Percentiles rank a stretch among this genome's conserved stretches.
phyloP scores from a whole-genome alignment of 1,140 invertebrate genomes.

The Cotesia glomerata region DNA sequence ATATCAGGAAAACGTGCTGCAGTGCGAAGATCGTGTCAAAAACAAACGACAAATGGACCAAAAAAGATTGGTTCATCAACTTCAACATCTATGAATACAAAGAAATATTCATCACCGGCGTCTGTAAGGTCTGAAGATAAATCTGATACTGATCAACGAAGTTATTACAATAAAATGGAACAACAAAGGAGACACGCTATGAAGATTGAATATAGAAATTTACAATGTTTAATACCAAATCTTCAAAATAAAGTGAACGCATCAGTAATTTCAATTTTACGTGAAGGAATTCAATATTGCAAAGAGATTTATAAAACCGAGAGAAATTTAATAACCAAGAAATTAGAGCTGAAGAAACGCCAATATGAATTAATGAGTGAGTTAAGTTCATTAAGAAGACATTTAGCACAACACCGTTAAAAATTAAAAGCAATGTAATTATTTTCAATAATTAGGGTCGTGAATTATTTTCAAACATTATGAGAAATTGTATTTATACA shows the following conservation, averaged over 20 bases:
- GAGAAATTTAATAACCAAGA: slow-evolving; percentile 54
- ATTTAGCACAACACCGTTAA: slow-evolving; percentile 34
- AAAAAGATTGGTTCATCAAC: slow-evolving; percentile 42
- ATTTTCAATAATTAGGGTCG: neutral
- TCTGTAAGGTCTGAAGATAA: slow-evolving; percentile 67
- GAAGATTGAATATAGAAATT: slow-evolving; percentile 80
- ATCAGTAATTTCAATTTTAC: slow-evolving; percentile 84
- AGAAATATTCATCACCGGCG: slow-evolving; percentile 35
- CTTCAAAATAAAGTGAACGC: slow-evolving; percentile 79
- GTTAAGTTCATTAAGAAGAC: slow-evolving; percentile 57
- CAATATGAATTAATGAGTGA: slow-evolving; percentile 66
- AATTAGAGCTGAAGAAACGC: slow-evolving; percentile 64
- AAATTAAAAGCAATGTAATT: neutral
- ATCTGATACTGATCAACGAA: slow-evolving; percentile 79
- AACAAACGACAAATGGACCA: slow-evolving; percentile 30
- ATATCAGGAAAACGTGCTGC: slow-evolving; percentile 32
- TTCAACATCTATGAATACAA: neutral
- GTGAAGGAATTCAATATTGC: slow-evolving; percentile 78
- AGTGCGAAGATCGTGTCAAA: slow-evolving; percentile 30
- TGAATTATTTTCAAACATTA: too few relatives aligned
- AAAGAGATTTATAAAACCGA: slow-evolving; percentile 64
- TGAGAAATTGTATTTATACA: too few relatives aligned
- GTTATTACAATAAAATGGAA: slow-evolving; percentile 90
- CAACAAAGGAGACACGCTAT: slow-evolving; percentile 83
- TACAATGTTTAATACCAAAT: slow-evolving; percentile 79